Evolutionary conservation across 2,113 vertebrate genomes (phyloP).

Genomic region (Acanthochromis polyacanthus): DNA sequence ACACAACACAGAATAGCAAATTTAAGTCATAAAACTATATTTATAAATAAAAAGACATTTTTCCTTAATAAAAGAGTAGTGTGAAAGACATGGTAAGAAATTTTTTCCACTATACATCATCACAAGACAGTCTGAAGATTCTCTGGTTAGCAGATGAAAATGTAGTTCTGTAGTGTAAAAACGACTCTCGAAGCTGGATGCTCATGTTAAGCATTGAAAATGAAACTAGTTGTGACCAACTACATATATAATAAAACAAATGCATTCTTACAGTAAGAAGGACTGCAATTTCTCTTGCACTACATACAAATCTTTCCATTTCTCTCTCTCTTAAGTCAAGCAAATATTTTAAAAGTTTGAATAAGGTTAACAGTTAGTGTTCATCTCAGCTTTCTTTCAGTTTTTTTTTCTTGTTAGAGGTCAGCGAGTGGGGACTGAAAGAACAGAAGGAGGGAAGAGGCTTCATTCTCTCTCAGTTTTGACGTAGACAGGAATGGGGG

Average conservation of each 20-base stretch:
- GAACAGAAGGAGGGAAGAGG: conserved; percentile 43
- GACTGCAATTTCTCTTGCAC: conserved; percentile 65
- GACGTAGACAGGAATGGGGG: conserved; percentile 41
- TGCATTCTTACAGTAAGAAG: conserved; percentile 72
- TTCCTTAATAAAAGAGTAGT: conserved; percentile 80
- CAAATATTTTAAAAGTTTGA: conserved; percentile 72
- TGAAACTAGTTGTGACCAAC: conserved; percentile 72
- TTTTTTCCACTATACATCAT: conserved; percentile 80
- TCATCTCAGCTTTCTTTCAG: conserved; percentile 46
- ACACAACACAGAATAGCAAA: conserved; percentile 38
- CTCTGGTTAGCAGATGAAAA: conserved; percentile 74
- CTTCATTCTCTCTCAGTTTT: conserved; percentile 48
- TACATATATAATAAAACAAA: conserved; percentile 76
- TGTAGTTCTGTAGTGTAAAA: conserved; percentile 70
- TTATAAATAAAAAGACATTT: conserved; percentile 93
- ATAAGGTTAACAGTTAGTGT: conserved; percentile 72
- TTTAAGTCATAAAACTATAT: conserved; percentile 93
- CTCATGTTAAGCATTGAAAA: conserved; percentile 71
- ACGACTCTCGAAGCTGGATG: conserved; percentile 70
- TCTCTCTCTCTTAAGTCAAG: conserved; percentile 71
- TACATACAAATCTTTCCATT: conserved; percentile 65
- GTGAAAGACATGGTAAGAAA: conserved; percentile 81
- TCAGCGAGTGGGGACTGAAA: conserved; percentile 34
- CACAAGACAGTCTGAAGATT: conserved; percentile 80
- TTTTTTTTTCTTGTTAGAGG: conserved; percentile 50